These are phyloP conservation scores for Epizoanthus illoricatus DNA, from an alignment of 92 coral and sea anemone species.

Conservation along the genomic window DNA sequence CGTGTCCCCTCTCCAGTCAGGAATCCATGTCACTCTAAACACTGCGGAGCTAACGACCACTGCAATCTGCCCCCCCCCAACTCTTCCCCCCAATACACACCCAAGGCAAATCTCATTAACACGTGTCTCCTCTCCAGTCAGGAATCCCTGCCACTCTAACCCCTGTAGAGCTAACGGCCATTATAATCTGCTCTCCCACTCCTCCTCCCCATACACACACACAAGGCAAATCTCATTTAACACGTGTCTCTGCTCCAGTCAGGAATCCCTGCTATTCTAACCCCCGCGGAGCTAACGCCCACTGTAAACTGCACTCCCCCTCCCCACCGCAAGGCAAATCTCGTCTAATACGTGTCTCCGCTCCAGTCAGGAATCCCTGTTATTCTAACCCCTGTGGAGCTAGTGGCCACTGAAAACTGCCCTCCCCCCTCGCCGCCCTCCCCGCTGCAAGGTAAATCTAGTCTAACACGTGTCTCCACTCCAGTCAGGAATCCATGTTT, in stretches of 20 bases:
- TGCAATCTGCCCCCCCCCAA: too few relatives aligned
- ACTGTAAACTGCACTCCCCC: constrained; percentile 57
- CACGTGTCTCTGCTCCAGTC: constrained; percentile 38
- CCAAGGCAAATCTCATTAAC: too few relatives aligned
- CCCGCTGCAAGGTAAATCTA: background rate
- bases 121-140: constrained; percentile 46
- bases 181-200: too few relatives aligned
- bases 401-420: constrained; percentile 62
- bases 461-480: background rate
- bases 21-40: background rate
- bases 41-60: too few relatives aligned
- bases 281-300: constrained; percentile 76
- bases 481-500: constrained; percentile 68
- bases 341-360: too few relatives aligned
- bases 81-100: too few relatives aligned
- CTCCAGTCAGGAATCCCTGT: constrained; percentile 71
- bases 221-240: too few relatives aligned
- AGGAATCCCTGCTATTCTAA: constrained; percentile 69
- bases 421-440: constrained; percentile 55
- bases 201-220: too few relatives aligned
- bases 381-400: constrained; percentile 77
- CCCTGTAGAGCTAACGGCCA: constrained; percentile 41
- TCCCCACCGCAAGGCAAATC: background rate
- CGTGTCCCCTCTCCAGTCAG: background rate
- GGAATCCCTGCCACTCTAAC: constrained; percentile 66